phyloP scores from a whole-genome alignment of 2,888 invertebrate genomes.

The Conomelus anceps region DNA sequence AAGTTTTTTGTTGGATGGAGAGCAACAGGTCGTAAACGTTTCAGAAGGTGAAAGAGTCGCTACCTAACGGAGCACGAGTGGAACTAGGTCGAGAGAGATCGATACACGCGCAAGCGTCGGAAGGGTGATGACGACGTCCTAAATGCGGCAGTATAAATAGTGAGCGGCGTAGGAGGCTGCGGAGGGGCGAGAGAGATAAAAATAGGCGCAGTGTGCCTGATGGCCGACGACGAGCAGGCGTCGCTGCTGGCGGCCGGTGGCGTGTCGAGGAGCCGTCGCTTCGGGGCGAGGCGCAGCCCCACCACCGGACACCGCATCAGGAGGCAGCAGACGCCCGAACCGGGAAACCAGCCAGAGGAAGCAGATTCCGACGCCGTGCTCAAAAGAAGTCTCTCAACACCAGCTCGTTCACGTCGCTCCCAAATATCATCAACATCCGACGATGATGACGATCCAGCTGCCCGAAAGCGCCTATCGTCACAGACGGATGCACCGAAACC shows the following conservation, averaged over 20 bases:
- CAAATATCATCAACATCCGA: conserved; percentile 24
- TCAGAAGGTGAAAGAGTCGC: background rate
- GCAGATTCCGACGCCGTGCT: conserved; percentile 34
- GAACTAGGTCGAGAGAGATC: background rate
- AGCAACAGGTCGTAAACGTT: background rate
- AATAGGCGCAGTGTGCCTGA: background rate
- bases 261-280: conserved; percentile 52
- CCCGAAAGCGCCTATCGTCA: background rate
- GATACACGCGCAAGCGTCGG: conserved; percentile 5
- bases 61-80: background rate
- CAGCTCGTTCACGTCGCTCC: conserved; percentile 18
- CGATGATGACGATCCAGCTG: conserved; percentile 19
- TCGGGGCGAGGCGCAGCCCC: conserved; percentile 37
- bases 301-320: conserved; percentile 35
- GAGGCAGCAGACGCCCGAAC: conserved; percentile 30
- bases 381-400: conserved; percentile 28
- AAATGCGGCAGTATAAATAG: conserved; percentile 19
- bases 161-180: conserved; percentile 18
- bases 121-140: background rate
- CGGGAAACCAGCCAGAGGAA: conserved; percentile 37
- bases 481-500: conserved; percentile 16
- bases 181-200: conserved; percentile 11
- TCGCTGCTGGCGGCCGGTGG: conserved; percentile 29
- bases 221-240: conserved; percentile 6
- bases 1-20: background rate